These are phyloP conservation scores for Acanthosepion esculentum DNA, from an alignment of 2,888 invertebrate species.

Conservation along the genomic window DNA sequence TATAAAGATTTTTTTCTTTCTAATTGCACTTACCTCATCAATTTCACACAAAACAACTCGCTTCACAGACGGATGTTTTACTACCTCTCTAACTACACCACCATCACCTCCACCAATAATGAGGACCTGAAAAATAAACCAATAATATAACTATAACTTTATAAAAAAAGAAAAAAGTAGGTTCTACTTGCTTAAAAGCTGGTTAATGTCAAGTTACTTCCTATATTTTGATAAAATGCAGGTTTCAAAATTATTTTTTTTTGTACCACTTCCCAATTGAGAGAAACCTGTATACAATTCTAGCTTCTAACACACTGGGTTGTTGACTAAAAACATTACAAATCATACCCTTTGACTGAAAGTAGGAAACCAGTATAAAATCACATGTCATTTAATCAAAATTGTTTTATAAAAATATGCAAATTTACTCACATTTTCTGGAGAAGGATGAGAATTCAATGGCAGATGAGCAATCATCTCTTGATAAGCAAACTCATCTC, in stretches of 20 bases:
- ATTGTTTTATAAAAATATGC: background rate
- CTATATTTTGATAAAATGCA: too few relatives aligned
- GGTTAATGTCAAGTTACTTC: too few relatives aligned
- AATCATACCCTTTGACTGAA: too few relatives aligned
- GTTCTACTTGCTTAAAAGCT: too few relatives aligned
- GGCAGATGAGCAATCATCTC: conserved; percentile 98
- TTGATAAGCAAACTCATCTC: conserved; percentile 97
- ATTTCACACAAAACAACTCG: conserved; percentile 69
- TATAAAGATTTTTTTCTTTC: too few relatives aligned
- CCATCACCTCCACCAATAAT: conserved; percentile 72
- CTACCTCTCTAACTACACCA: conserved; percentile 68
- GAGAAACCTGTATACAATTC: too few relatives aligned
- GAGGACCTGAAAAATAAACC: conserved; percentile 60
- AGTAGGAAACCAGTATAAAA: too few relatives aligned
- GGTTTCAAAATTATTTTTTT: too few relatives aligned
- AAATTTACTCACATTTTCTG: conserved; percentile 82
- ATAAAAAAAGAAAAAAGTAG: too few relatives aligned
- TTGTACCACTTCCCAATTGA: too few relatives aligned
- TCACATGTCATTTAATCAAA: background rate
- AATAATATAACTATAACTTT: background rate
- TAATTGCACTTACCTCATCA: conserved; percentile 62
- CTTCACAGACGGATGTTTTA: conserved; percentile 64
- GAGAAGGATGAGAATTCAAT: conserved; percentile 90
- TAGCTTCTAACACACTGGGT: too few relatives aligned
- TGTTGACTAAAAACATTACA: too few relatives aligned